Conservation (phyloP, 2,113 vertebrate species). For the Arvicanthis niloticus region DNA sequence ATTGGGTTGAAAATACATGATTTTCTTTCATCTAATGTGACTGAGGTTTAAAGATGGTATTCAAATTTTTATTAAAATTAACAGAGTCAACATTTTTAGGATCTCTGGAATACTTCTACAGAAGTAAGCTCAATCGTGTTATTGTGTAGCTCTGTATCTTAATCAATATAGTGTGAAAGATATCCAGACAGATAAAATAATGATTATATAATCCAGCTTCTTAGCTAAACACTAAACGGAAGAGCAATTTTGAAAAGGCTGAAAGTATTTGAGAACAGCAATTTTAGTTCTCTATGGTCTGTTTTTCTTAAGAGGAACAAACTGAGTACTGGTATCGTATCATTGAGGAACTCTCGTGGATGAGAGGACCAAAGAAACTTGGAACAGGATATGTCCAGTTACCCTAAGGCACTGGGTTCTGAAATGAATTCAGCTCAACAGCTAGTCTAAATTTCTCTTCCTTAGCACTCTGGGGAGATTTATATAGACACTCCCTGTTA, state of each 20-base stretch:
- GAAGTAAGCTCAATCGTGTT: not conserved
- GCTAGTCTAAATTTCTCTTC: slow-evolving; percentile 55
- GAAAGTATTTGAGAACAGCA: not conserved
- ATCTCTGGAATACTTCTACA: slow-evolving; percentile 8
- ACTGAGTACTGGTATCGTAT: not conserved
- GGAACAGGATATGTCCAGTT: slow-evolving; percentile 1
- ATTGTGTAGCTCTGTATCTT: not conserved
- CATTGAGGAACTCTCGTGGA: not conserved
- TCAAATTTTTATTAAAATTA: slow-evolving; percentile 43
- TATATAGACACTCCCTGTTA: slow-evolving; percentile 73
- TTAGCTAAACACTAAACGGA: not conserved
- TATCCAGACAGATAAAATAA: not conserved
- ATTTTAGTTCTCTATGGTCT: slow-evolving; percentile 11
- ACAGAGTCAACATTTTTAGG: not conserved
- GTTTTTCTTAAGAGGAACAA: not conserved
- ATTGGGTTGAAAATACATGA: not conserved
- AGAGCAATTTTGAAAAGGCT: not conserved
- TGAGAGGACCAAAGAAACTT: slow-evolving; percentile 21
- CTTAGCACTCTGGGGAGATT: slow-evolving; percentile 62
- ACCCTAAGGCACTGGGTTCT: not conserved
- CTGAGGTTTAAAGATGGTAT: slow-evolving; percentile 54
- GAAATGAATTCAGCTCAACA: slow-evolving; percentile 39
- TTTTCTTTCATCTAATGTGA: slow-evolving; percentile 65
- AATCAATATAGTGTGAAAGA: not conserved
- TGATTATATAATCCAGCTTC: not conserved